A percentile compares a stretch with the other conserved stretches of the same genome.
Conservation (phyloP, 35 echinoderm and acorn worm species). For the Patiria miniata region DNA sequence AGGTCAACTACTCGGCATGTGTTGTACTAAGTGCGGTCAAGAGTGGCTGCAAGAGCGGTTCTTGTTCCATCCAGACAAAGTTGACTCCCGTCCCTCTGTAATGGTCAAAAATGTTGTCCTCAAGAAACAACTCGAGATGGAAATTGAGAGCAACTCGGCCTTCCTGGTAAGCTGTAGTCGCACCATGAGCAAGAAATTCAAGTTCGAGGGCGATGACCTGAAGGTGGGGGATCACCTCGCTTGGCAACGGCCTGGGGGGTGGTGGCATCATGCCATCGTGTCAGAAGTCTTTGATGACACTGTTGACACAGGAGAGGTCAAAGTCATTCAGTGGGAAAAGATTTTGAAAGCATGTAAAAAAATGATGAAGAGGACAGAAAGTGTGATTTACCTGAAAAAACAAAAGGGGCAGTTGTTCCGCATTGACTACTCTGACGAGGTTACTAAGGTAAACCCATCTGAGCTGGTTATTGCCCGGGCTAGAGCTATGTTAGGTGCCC, state of each 20-base stretch:
- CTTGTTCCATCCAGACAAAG: not conserved
- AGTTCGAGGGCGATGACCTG: not conserved
- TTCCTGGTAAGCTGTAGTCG: not conserved
- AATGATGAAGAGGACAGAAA: not conserved
- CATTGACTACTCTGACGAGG: slow-evolving; percentile 29
- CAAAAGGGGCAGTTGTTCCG: slow-evolving; percentile 20
- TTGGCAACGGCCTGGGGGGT: slow-evolving; percentile 23
- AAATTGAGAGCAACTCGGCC: not conserved
- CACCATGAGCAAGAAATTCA: not conserved
- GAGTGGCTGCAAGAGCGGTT: slow-evolving; percentile 46
- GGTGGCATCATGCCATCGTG: slow-evolving; percentile 68
- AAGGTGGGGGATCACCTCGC: slow-evolving; percentile 56
- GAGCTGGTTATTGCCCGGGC: slow-evolving; percentile 47
- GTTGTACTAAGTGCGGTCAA: slow-evolving; percentile 38
- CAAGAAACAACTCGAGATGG: not conserved
- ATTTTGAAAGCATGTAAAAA: not conserved
- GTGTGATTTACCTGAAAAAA: not conserved
- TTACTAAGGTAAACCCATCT: slow-evolving; percentile 1
- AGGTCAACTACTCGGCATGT: not conserved
- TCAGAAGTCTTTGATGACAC: not conserved
- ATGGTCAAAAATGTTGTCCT: not conserved
- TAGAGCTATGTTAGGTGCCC: not conserved
- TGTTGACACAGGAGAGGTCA: not conserved
- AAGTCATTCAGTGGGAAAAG: slow-evolving; percentile 23
- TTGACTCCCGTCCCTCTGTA: not conserved